Evolutionary conservation across 2,888 invertebrate genomes (phyloP), one percentile per base, ranked within the genome.

Genomic region (Coecobrya sp.): DNA sequence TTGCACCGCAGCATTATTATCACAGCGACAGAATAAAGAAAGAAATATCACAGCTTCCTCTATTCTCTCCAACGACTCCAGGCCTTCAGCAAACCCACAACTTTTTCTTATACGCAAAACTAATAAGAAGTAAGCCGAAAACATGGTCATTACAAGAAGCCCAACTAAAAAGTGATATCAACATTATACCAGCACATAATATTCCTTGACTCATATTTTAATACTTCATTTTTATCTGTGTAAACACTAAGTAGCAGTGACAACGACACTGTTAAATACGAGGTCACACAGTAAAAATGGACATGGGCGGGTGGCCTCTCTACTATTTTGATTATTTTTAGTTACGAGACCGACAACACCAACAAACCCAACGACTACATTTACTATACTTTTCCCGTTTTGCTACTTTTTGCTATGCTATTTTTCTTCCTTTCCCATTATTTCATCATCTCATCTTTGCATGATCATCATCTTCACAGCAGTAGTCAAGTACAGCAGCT

Each of bases 251-350:
- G 82, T 19, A 11, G 36, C 36, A 36, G 10, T 59, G 62, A 82
- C 59, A 82, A 82, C 36, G 25, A 19, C 59, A 59, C 36, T 36
- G 13, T 27, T 30, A 81, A 52, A 81, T 52, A 30, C 1, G 82
- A 82, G 82, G 82, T 82, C 79, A 79, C 81, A 76, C 52, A 22
- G n/a, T 81, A 55, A 81, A 36, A 81, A 59, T 82, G 82, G 30
- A 59, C 59, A 30, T 62, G 30, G 59, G 59, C 62, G 62, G 59
- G 59, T 82, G 82, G 82, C 82, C 62, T 59, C 73, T 68, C 30
- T 30, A 1, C 45, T 76, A 7, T 76, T 76, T 45, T 27, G 11
- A 70, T 36, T 36, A 30, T 30, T 70, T 70, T 70, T 70, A 70
- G 36, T 70, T 36, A 36, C n/a, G 62, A 62, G 62, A 1, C 16